Base-by-base conservation (phyloP, 2,113 vertebrate genomes). In the Brachionichthys hirsutus region DNA sequence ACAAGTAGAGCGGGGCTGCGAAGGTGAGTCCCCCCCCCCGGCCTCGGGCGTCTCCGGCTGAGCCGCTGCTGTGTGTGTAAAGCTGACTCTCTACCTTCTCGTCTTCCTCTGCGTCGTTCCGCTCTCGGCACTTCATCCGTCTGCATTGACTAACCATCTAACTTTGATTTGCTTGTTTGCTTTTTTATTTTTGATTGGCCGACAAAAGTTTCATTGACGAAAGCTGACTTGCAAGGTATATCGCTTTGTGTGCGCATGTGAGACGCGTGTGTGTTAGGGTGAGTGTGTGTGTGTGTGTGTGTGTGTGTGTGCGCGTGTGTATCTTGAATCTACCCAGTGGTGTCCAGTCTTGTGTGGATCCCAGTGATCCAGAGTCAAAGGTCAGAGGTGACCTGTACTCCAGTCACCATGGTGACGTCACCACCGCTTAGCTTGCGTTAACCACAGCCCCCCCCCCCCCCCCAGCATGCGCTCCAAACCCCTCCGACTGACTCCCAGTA, bases 161-260 rank as follows among this genome's bases (percentile, higher is more conserved):
- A 89, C 95, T 93, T 30, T 94, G 90, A 94, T 97, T 95, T 96
- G 94, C 94, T 96, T 97, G 95, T 92, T 90, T 92, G 92, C 86
- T 90, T 95, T 93, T 96, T 91, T 93, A 92, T 95, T 93, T 96
- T 91, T 93, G 92, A 95, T 97, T 92, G 86, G 95, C 95, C 92
- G 93, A 93, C 96, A 97, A 97, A 91, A 98, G 95, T 99, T 95
- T 93, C 97, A 95, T 96, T 98, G 97, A 97, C 95, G 97, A 99
- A 98, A 98, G 97, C 97, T 98, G 95, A 98, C 94, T 95, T 98
- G 95, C 94, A 99, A 99, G 97, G 97, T 99, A 99, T 94, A 97
- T 94, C 92, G 92, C 80, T 91, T 87, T 88, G 79, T 93, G 87
- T 95, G 78, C 94, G 92, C 95, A 89, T 88, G 69, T 91, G 92